Conservation (phyloP, 1,140 invertebrate species). For the Campoletis sonorensis region DNA sequence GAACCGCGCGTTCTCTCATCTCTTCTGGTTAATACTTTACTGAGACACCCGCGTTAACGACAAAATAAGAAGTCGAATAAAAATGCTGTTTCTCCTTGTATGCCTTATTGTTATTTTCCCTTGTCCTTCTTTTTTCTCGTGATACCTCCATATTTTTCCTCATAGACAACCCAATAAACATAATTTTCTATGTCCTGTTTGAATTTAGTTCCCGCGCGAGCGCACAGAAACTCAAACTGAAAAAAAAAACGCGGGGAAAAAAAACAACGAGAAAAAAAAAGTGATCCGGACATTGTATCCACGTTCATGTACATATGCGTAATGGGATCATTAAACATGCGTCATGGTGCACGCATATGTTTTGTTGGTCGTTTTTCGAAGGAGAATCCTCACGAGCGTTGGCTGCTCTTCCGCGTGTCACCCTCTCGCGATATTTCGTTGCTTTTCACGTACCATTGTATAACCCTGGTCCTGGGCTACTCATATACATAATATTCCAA, state of each 20-base stretch:
- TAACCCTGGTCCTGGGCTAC: slow-evolving; percentile 1
- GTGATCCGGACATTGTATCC: neutral
- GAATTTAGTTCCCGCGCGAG: neutral
- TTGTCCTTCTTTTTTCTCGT: neutral
- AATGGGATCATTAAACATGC: slow-evolving; percentile 45
- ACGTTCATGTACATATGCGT: slow-evolving; percentile 12
- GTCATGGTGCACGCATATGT: slow-evolving; percentile 45
- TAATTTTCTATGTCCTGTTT: neutral
- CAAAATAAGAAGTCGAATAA: slow-evolving; percentile 18
- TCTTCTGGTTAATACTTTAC: neutral
- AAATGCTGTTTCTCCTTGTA: neutral
- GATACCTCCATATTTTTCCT: neutral
- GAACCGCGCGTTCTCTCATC: slow-evolving; percentile 63
- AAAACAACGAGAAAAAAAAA: slow-evolving; percentile 19
- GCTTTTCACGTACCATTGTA: slow-evolving; percentile 32
- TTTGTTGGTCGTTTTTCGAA: slow-evolving; percentile 19
- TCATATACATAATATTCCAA: slow-evolving; percentile 45
- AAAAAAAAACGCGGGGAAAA: neutral
- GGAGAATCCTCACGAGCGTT: neutral
- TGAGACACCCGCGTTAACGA: slow-evolving; percentile 21
- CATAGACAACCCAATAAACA: too few relatives aligned
- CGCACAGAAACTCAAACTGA: neutral
- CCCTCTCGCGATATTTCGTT: slow-evolving; percentile 29
- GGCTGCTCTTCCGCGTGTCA: slow-evolving; percentile 15
- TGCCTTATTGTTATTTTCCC: neutral